Base-by-base conservation (phyloP, 2,888 invertebrate genomes). In the Acleris literana region DNA sequence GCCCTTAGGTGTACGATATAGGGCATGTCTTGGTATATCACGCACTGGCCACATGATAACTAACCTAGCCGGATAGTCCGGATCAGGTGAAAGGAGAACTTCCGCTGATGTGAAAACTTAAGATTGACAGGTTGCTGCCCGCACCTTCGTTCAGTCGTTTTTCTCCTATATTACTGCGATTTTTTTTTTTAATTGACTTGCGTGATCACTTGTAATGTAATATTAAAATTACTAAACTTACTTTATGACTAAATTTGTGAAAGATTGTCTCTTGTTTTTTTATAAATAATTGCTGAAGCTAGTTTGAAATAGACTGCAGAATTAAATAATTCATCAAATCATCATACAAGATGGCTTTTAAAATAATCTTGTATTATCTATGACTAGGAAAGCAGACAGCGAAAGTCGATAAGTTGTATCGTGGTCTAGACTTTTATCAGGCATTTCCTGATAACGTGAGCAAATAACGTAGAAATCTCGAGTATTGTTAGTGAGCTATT, bases 51-150 rank as follows among this genome's bases (percentile, higher is more conserved):
- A 16, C 9, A 5, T n/a, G 9, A n/a, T n/a, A 56, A 56, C 44
- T 25, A 46, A 25, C 17, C 7, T 25, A 18, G 29, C 67, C 48
- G 43, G 67, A 43, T 16, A 48, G 53, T 57, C 62, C 52, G 60
- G 60, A 60, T 60, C 62, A 49, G 68, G 68, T 68, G 70, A 70
- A 70, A 70, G 70, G 68, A 52, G 68, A 57, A 54, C 65, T 69
- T 64, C 69, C 69, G 64, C 33, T 25, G 44, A 57, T 46, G 46
- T 18, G 53, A 68, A 57, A 62, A 60, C 55, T 55, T 43, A 55
- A 55, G 65, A 65, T 49, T 60, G 60, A 52, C 43, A 51, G 0
- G 39, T 4, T 13, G 39, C 39, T 13, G 13, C 13, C 33, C 4
- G 39, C 39, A 4, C 1, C 39, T 39, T 39, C 39, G 39, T 39